Conservation (phyloP, 1,140 invertebrate species). For the Caenorhabditis tropicalis region DNA sequence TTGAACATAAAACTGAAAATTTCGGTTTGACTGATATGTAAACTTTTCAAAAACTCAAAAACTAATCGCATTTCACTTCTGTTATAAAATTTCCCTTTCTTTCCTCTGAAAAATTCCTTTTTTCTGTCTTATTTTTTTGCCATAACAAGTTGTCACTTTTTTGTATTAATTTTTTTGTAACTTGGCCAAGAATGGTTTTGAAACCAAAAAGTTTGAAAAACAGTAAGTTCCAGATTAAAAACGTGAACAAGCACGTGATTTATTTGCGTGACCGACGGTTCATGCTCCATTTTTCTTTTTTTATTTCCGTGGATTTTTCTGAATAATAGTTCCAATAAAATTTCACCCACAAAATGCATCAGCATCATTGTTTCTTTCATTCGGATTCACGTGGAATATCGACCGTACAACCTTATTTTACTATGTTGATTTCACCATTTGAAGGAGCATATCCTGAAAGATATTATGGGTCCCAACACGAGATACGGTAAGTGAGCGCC, state of each 20-base stretch:
- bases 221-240: no score
- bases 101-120: no score
- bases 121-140: no score
- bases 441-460: background rate
- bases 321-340: background rate
- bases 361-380: background rate
- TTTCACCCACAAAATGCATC: background rate
- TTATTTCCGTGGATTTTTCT: background rate
- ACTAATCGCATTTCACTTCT: no score
- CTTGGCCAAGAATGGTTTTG: no score
- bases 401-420: background rate
- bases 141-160: no score
- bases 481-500: constrained; percentile 31
- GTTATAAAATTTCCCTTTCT: no score
- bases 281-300: background rate
- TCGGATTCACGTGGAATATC: background rate
- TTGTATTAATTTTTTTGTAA: no score
- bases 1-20: background rate
- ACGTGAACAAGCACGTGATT: no score
- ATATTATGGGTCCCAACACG: background rate
- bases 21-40: no score
- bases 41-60: no score
- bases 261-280: background rate
- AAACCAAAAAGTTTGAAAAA: no score
- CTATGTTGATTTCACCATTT: background rate